Conservation (phyloP, 1,140 invertebrate genomes). For the silkworm (Bombyx mori) region DNA sequence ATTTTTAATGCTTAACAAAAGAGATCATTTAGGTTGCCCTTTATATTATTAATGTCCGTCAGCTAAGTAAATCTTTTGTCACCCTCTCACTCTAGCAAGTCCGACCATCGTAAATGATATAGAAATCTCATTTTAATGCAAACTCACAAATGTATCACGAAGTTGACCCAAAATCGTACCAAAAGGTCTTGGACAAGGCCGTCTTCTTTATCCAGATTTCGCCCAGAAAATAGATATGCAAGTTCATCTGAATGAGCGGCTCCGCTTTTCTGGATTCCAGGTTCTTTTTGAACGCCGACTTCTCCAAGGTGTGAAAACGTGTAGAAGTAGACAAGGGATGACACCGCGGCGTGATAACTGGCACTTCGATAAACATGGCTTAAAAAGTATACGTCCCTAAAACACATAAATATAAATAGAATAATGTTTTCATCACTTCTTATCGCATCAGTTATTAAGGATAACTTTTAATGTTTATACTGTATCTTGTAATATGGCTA, state of each 20-base stretch:
- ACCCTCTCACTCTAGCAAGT: too few species aligned
- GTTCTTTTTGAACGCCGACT: slow-evolving; percentile 32
- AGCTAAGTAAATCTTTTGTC: too few species aligned
- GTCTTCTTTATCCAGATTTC: slow-evolving; percentile 33
- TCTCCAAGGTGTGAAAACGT: slow-evolving; percentile 41
- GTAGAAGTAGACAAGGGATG: slow-evolving; percentile 42
- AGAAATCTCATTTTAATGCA: not conserved
- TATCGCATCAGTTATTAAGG: too few species aligned
- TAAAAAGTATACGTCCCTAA: slow-evolving; percentile 51
- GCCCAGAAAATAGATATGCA: slow-evolving; percentile 37
- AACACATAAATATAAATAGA: too few species aligned
- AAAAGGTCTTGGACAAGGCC: slow-evolving; percentile 32
- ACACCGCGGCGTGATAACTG: slow-evolving; percentile 25
- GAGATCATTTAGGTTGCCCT: too few species aligned
- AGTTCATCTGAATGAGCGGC: slow-evolving; percentile 56
- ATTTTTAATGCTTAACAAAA: too few species aligned
- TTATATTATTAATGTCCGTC: too few species aligned
- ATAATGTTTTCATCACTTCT: too few species aligned
- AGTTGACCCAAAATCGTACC: slow-evolving; percentile 44
- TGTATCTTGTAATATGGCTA: too few species aligned
- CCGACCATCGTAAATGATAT: too few species aligned
- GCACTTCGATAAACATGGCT: slow-evolving; percentile 43
- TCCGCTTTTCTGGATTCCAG: slow-evolving; percentile 30
- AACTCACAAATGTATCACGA: slow-evolving; percentile 56
- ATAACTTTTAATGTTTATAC: too few species aligned